phyloP scores from a whole-genome alignment of 2,888 invertebrate genomes.

The Lasioglossum vierecki region DNA sequence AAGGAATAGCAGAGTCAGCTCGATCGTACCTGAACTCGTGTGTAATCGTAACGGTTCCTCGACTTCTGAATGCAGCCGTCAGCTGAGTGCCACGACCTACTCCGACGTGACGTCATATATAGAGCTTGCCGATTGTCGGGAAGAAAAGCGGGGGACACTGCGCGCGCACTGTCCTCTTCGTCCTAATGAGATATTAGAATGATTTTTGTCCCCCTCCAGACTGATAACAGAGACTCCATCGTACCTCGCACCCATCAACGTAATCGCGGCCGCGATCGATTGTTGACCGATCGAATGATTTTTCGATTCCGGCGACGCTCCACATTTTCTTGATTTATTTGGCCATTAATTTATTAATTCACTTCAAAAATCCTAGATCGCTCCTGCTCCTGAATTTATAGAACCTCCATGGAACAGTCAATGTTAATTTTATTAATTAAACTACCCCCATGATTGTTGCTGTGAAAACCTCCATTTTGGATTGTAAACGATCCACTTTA shows the following conservation, averaged over 20 bases:
- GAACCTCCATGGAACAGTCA: background rate
- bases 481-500: background rate
- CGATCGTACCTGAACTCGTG: constrained; percentile 62
- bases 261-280: background rate
- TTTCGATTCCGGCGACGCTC: background rate
- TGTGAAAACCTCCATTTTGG: too few species aligned
- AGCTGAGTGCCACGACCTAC: constrained; percentile 79
- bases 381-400: background rate
- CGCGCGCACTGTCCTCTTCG: constrained; percentile 77
- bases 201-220: constrained; percentile 13
- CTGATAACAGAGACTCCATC: background rate
- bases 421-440: background rate
- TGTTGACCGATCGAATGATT: background rate
- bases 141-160: constrained; percentile 75
- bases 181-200: constrained; percentile 46
- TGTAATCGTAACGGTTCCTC: constrained; percentile 67
- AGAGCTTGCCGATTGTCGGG: constrained; percentile 62
- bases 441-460: too few species aligned
- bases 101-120: constrained; percentile 83
- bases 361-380: background rate
- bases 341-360: background rate
- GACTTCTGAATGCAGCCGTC: constrained; percentile 77
- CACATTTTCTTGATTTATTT: background rate
- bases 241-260: background rate
- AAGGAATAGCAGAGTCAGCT: constrained; percentile 18